Evolutionary conservation across 2,888 invertebrate species (phyloP), one percentile per base, ranked within the genome.

Genomic region (Cosmorhoe ocellata): DNA sequence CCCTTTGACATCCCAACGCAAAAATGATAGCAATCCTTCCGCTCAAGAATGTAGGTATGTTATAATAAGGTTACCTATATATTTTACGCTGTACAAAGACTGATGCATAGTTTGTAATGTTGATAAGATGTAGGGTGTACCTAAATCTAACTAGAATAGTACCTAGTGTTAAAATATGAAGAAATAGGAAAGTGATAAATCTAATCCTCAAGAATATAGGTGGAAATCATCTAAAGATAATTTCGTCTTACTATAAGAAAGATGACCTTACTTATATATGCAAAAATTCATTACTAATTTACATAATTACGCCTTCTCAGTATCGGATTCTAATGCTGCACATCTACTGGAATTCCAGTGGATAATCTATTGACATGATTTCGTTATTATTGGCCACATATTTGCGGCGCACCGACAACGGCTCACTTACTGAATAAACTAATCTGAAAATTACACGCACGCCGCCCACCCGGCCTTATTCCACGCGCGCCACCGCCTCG

Each of bases 361-460:
- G n/a, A n/a, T n/a, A n/a, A 53, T 37, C 53, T 57, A 62, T 43
- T 55, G 51, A 48, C 55, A 51, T 42, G 48, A 59, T 56, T 61
- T 58, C 66, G 69, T 72, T 76, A 77, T 79, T 82, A 84, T 85
- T 80, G 76, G 72, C 74, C 74, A 74, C 82, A 84, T 84, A 84
- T 84, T 86, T 86, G 81, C 74, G 76, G 76, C 69, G 56, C 59
- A 64, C 66, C 68, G 67, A 63, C 70, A 69, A 58, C 68, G 63
- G 70, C 76, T 77, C 74, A 78, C 76, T 77, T 78, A 70, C 84
- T 83, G 78, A 84, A 82, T 84, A 88, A 88, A 88, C 88, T 88
- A 88, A 88, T 89, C 85, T 85, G 85, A 79, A 87, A 88, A 88
- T 88, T 83, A 88, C 81, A 82, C 80, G 76, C 74, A 58, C 55